Evolutionary conservation across 2,888 invertebrate species (phyloP).

Genomic region (Rhagonycha lutea): DNA sequence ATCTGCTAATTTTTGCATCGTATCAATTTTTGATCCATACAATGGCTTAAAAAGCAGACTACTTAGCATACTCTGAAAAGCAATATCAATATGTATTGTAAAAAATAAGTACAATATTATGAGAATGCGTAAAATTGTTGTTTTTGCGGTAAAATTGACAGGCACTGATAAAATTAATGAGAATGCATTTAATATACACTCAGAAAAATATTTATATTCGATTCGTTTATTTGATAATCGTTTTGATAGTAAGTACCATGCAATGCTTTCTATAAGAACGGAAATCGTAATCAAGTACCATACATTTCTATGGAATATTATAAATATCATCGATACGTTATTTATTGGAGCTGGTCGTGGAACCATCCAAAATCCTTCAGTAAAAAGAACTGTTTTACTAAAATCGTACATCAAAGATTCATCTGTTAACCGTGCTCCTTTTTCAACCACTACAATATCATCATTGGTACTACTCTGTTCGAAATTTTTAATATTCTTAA

Average conservation of each 20-base stretch:
- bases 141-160: not conserved
- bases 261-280: not conserved
- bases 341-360: not conserved
- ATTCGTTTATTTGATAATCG: not conserved
- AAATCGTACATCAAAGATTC: not conserved
- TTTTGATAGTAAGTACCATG: not conserved
- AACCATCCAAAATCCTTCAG: not conserved
- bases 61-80: not conserved
- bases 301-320: not conserved
- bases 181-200: not conserved
- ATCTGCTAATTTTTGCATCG: not conserved
- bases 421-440: not conserved
- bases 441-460: not conserved
- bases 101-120: slow-evolving; percentile 2
- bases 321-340: not conserved
- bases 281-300: not conserved
- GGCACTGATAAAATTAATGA: not conserved
- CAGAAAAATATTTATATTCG: not conserved
- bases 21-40: not conserved
- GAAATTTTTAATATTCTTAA: not conserved
- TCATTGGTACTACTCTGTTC: too few species aligned
- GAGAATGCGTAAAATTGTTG: not conserved
- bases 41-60: not conserved
- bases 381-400: not conserved
- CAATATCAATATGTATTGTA: not conserved